These are phyloP conservation scores for Noctua pronuba DNA, from an alignment of 2,888 invertebrate genomes.

Conservation along the genomic window DNA sequence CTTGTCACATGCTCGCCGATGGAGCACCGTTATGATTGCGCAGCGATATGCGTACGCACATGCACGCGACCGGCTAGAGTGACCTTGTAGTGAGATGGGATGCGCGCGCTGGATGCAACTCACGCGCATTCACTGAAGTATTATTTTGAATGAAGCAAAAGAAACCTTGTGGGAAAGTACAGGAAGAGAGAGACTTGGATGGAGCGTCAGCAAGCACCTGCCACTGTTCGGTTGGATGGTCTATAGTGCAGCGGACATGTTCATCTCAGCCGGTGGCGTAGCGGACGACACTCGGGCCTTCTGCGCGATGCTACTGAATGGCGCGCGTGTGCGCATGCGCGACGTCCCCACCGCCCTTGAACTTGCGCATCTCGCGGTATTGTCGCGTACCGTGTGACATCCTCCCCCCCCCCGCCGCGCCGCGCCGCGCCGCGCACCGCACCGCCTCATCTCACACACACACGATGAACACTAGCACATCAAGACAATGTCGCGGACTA, in stretches of 20 bases:
- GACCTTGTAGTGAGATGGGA: slow-evolving; percentile 40
- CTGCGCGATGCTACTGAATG: background rate
- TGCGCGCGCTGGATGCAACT: background rate
- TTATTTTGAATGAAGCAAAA: background rate
- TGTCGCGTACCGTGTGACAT: slow-evolving; percentile 33
- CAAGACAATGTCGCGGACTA: background rate
- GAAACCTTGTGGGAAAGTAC: background rate
- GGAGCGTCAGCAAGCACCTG: background rate
- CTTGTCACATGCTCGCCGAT: background rate
- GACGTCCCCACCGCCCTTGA: slow-evolving; percentile 46
- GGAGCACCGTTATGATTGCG: slow-evolving; percentile 7
- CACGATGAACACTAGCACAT: background rate
- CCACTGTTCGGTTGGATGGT: background rate
- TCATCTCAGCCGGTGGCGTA: background rate
- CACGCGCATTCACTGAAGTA: slow-evolving; percentile 3
- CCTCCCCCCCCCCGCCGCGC: background rate
- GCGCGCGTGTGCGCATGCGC: slow-evolving; percentile 17
- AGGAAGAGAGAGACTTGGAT: background rate
- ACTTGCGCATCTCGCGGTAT: slow-evolving; percentile 61
- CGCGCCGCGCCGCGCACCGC: background rate
- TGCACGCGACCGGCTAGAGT: background rate
- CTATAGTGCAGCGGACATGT: background rate
- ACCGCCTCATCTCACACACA: background rate
- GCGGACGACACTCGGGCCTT: background rate
- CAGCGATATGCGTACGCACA: background rate